phyloP scores from a whole-genome alignment of 2,113 vertebrate species.

The Paradoxurus hermaphroditus region DNA sequence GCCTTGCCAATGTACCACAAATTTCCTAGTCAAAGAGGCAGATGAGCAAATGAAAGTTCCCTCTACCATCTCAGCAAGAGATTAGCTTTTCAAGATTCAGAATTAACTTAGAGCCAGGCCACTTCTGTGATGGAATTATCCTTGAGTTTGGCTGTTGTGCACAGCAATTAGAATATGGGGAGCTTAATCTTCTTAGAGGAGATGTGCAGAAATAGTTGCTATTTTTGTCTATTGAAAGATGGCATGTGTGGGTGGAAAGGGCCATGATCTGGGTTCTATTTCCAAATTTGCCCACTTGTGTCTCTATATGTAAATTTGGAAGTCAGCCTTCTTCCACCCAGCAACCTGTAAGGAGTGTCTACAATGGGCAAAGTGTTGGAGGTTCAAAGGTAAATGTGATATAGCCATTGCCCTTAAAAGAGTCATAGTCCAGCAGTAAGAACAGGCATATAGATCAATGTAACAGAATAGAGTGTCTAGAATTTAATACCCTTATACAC shows the following conservation, averaged over 20 bases:
- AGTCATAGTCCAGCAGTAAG: not conserved
- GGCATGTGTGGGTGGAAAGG: not conserved
- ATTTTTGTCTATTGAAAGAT: not conserved
- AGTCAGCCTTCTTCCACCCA: not conserved
- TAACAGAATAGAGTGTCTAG: not conserved
- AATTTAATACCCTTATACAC: not conserved
- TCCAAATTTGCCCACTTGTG: not conserved
- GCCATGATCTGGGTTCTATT: not conserved
- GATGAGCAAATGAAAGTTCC: not conserved
- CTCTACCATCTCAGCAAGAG: not conserved
- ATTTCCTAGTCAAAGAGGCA: not conserved
- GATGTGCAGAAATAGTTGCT: not conserved
- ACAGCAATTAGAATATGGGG: not conserved
- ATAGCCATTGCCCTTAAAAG: not conserved
- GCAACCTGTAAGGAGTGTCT: not conserved
- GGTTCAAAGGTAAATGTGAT: not conserved
- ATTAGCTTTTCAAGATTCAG: constrained; percentile 22
- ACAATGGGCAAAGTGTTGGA: not conserved
- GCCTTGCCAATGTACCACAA: constrained; percentile 19
- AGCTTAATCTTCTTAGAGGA: not conserved
- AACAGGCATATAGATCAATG: not conserved
- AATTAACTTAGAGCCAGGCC: not conserved
- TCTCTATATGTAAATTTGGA: not conserved
- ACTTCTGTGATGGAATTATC: not conserved
- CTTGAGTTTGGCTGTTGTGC: not conserved